Base-by-base conservation (phyloP, 2,797 vertebrate species). In the Notoglanidium macrostoma region DNA sequence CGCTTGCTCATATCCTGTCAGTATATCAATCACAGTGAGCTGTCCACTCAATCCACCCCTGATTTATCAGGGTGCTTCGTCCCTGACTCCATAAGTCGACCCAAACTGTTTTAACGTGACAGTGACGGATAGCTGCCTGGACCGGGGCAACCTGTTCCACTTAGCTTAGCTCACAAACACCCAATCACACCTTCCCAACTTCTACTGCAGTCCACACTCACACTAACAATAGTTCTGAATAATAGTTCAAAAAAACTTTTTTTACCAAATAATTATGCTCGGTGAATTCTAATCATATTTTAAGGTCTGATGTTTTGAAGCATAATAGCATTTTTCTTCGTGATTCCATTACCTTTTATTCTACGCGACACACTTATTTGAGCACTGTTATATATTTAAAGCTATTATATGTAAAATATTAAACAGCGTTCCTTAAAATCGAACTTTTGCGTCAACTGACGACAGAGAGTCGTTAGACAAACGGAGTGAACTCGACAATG, bases 11-110 rank as follows among this genome's bases (percentile, higher is more conserved):
- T 98, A 98, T 97, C 97, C 97, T 96, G 97, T 98, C 96, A 97
- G 92, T 89, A 95, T 98, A 99, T 99, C 98, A 98, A 98, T 99
- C 98, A 99, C 95, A 95, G 96, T 95, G 96, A 96, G 96, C 97
- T 98, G 98, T 99, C 98, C 98, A 98, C 97, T 98, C 98, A 99
- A 99, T 99, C 96, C 97, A 93, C 94, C 96, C 96, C 97, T 99
- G 98, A 99, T 99, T 98, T 96, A 99, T 99, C 98, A 99, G 96
- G 95, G 93, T 63, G 94, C 94, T 94, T 96, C 95, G 95, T 96
- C 93, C 95, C 92, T 95, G 95, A 97, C 96, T 96, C 96, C 95
- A 96, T 96, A 97, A 97, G 96, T 97, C 95, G 95, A 96, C 97
- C 97, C 96, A 97, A 97, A 97, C 96, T 96, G 96, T 96, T 97